Percentiles rank a stretch among this genome's conserved stretches.
Conservation (phyloP, 2,113 vertebrate species). For the Gallinago paraguaiae region DNA sequence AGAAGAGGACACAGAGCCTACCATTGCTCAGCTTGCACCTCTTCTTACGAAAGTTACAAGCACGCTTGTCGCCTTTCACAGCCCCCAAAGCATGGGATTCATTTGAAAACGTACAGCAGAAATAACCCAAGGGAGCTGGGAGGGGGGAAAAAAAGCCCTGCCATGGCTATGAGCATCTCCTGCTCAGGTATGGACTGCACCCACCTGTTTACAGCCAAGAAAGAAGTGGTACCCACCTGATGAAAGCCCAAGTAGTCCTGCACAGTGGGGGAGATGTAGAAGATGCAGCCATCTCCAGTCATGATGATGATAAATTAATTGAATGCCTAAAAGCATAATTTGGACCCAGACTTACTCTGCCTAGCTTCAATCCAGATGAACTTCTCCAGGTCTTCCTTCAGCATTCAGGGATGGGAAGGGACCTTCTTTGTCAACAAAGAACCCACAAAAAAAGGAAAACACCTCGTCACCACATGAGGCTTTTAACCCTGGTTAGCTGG, state of each 20-base stretch:
- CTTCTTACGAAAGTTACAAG: neutral
- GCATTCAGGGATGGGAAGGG: neutral
- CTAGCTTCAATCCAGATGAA: neutral
- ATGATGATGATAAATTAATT: neutral
- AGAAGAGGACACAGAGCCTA: neutral
- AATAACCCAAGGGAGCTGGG: neutral
- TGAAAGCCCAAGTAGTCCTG: conserved; percentile 54
- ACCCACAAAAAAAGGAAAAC: neutral
- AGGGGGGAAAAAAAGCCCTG: neutral
- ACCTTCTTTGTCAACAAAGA: neutral
- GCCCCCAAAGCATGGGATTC: neutral
- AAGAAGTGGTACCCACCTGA: neutral
- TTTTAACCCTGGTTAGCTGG: neutral
- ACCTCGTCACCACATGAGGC: neutral
- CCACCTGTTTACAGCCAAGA: neutral
- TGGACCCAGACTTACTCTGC: neutral
- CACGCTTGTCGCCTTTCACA: neutral
- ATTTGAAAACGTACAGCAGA: neutral
- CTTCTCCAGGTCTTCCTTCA: neutral
- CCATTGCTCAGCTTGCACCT: neutral
- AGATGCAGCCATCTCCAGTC: neutral
- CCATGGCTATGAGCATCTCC: neutral
- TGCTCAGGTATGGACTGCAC: neutral
- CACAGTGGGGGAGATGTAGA: conserved; percentile 38
- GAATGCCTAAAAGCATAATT: conserved; percentile 37